A percentile compares a stretch with the other conserved stretches of the same genome.
Conservation (phyloP, 2,113 vertebrate species). For the Sitta europaea region DNA sequence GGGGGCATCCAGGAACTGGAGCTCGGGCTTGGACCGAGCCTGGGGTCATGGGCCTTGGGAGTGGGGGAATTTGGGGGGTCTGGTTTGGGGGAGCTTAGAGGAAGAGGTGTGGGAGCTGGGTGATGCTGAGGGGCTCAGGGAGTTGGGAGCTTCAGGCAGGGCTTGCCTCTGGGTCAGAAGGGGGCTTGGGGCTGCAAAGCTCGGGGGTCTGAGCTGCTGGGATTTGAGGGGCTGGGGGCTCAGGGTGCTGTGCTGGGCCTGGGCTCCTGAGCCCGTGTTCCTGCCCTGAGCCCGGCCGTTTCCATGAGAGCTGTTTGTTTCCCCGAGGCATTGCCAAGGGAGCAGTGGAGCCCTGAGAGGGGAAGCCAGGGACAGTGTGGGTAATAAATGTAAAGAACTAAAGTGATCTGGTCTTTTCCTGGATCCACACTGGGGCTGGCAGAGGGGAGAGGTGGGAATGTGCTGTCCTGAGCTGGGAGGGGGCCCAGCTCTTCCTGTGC, state of each 20-base stretch:
- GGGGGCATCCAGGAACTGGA: no score
- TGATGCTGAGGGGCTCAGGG: neutral
- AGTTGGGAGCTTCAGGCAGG: neutral
- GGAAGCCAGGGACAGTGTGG: neutral
- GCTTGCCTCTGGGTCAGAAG: no score
- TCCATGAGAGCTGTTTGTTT: slow-evolving; percentile 26
- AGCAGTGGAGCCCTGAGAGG: neutral
- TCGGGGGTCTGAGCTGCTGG: neutral
- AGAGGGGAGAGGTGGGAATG: neutral
- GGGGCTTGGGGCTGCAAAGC: neutral
- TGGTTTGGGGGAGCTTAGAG: neutral
- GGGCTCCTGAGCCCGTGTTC: neutral
- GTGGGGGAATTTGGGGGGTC: neutral
- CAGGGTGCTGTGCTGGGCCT: neutral
- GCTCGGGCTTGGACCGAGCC: neutral
- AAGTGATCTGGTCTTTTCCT: neutral
- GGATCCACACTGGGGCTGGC: neutral
- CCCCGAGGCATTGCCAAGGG: neutral
- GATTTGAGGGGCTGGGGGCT: neutral
- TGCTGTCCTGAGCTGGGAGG: rapidly evolving
- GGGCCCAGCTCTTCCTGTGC: no score
- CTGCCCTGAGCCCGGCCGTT: neutral
- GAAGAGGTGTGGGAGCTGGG: neutral
- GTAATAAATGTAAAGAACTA: neutral
- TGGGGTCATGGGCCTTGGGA: neutral